phyloP scores from a whole-genome alignment of 2,797 vertebrate genomes.

The Platalea minor region DNA sequence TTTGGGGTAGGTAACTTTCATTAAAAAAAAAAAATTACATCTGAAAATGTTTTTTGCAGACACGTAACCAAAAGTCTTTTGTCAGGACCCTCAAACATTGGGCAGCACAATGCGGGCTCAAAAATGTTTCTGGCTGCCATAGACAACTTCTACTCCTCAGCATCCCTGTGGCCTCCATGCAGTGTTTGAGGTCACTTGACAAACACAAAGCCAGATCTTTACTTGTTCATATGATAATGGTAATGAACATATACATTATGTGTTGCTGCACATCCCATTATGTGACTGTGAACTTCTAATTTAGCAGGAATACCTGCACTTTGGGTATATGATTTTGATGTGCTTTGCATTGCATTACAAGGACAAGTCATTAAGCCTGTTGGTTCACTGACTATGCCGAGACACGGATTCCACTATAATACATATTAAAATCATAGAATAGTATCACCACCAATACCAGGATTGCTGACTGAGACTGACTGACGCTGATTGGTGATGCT shows the following conservation, averaged over 20 bases:
- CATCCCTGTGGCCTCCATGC: neutral
- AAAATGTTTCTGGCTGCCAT: neutral
- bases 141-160: neutral
- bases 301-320: neutral
- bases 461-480: neutral
- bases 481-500: neutral
- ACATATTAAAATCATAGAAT: neutral
- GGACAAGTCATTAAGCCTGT: neutral
- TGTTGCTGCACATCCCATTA: neutral
- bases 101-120: fast-evolving
- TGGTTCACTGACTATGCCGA: neutral
- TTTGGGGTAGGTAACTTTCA: neutral
- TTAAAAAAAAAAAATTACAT: neutral
- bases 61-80: neutral
- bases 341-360: neutral
- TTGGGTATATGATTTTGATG: neutral
- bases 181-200: neutral
- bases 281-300: neutral
- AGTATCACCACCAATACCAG: neutral
- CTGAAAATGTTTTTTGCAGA: neutral
- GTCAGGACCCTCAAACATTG: neutral
- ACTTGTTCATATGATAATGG: neutral
- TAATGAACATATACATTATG: neutral
- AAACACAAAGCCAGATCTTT: neutral
- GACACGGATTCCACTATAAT: neutral